Base-by-base conservation (phyloP, 2,888 invertebrate species). In the Zootermopsis nevadensis region DNA sequence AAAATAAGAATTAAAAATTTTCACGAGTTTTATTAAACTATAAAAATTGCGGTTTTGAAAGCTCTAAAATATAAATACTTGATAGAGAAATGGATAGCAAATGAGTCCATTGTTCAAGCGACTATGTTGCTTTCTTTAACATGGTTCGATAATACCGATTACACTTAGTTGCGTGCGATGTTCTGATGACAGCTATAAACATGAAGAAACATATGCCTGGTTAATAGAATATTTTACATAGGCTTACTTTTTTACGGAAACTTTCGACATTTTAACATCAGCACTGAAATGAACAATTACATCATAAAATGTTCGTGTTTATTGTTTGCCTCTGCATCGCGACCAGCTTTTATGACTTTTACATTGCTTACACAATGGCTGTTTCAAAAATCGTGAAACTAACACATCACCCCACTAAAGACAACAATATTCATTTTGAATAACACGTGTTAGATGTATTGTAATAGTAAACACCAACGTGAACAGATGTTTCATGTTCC, bases 171-270 rank as follows among this genome's bases (percentile, higher is more conserved):
- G 60, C 60, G 27, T 60, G 60, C 12, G 60, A 12, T 8, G 6
- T 60, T 60, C 27, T 60, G 27, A 12, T 60, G 15, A 48, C 60
- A 27, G 60, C 27, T 27, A 60, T 60, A 60, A 60, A 60, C 60
- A 60, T 7, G 27, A 12, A n/a, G n/a, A 10, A 60, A 60, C 60
- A 60, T 27, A 27, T 60, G 27, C 60, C n/a, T 60, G 1, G 8
- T 7, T 27, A 27, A 7, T 27, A n/a, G 60, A 60, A 60, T 27
- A 27, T 60, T 60, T 27, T 27, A 27, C 27, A n/a, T 27, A n/a
- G n/a, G n/a, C n/a, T n/a, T n/a, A 27, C 55, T 60, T 60, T 60
- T n/a, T 60, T 27, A n/a, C n/a, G 60, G 60, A 60, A 60, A 60
- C n/a, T 60, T n/a, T 7, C n/a, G n/a, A 60, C n/a, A 60, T 60